These are phyloP conservation scores for Nasonia vitripennis DNA, from an alignment of 1,140 invertebrate species.

Conservation along the genomic window DNA sequence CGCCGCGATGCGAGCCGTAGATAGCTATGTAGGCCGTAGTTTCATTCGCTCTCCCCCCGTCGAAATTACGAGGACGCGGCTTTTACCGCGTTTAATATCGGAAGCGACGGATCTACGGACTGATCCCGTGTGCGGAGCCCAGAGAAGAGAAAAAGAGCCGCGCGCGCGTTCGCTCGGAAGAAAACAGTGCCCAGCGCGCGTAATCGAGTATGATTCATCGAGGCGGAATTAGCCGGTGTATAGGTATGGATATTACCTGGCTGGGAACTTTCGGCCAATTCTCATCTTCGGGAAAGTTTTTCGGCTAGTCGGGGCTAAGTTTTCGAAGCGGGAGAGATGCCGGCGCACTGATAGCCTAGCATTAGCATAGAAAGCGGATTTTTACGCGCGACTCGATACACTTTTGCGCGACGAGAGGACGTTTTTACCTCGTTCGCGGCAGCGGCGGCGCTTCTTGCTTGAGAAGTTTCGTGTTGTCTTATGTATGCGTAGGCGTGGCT, in stretches of 20 bases:
- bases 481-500: not conserved
- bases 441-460: no score
- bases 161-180: not conserved
- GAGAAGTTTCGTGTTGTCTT: not conserved
- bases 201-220: not conserved
- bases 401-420: not conserved
- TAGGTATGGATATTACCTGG: not conserved
- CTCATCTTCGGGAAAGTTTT: no score
- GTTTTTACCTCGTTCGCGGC: constrained; percentile 33
- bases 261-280: not conserved
- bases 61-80: not conserved
- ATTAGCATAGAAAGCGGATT: constrained; percentile 47
- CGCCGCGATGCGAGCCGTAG: not conserved
- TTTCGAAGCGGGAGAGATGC: not conserved
- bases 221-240: constrained; percentile 29
- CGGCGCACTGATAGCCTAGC: not conserved
- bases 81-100: constrained; percentile 3
- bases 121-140: not conserved
- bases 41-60: not conserved
- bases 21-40: not conserved
- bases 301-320: no score
- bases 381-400: constrained; percentile 18
- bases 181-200: no score
- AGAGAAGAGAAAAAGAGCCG: not conserved
- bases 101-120: not conserved